Conservation (phyloP, 2,888 invertebrate species). For the Biston betularia region DNA sequence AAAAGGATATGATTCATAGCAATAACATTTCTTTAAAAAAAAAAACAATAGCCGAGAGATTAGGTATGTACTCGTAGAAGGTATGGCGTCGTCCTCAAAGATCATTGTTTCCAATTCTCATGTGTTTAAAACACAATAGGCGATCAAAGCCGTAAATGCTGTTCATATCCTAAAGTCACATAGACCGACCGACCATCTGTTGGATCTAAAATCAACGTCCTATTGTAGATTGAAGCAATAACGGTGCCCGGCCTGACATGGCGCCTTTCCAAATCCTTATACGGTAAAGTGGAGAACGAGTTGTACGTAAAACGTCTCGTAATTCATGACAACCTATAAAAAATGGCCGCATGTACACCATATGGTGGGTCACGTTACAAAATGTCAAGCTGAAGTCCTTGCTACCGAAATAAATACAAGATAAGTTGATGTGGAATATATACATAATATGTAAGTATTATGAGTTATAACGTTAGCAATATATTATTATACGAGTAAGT, state of each 20-base stretch:
- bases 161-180: slow-evolving; percentile 33
- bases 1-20: slow-evolving; percentile 33
- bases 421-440: neutral
- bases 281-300: slow-evolving; percentile 61
- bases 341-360: slow-evolving; percentile 68
- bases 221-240: slow-evolving; percentile 67
- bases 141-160: slow-evolving; percentile 16
- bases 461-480: neutral
- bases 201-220: slow-evolving; percentile 62
- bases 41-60: slow-evolving; percentile 20
- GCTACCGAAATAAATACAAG: slow-evolving; percentile 37
- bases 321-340: slow-evolving; percentile 63
- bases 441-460: slow-evolving; percentile 18
- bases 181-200: slow-evolving; percentile 56
- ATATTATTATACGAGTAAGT: too few species aligned
- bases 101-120: slow-evolving; percentile 5
- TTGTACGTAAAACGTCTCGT: slow-evolving; percentile 56
- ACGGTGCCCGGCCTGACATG: slow-evolving; percentile 65
- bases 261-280: slow-evolving; percentile 73
- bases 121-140: slow-evolving; percentile 25
- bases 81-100: slow-evolving; percentile 1
- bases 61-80: neutral
- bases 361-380: slow-evolving; percentile 64
- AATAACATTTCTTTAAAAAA: slow-evolving; percentile 23
- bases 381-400: slow-evolving; percentile 51